Conservation (phyloP, 2,888 invertebrate species). For the Eupithecia vulgata region DNA sequence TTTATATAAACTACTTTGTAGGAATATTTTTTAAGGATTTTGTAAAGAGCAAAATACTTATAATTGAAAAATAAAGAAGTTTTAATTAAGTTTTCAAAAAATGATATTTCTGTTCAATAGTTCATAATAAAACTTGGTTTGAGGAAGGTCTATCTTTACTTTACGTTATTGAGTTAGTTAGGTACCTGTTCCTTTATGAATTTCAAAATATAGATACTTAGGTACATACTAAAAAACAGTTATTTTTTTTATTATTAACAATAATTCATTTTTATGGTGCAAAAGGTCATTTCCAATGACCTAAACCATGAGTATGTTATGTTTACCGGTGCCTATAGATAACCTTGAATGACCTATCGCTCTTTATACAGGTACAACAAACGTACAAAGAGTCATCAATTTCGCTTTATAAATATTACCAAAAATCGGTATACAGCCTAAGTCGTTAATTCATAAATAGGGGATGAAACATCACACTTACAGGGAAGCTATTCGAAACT, state of each 20-base stretch:
- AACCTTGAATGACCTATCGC: constrained; percentile 82
- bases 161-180: not conserved
- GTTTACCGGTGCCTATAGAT: constrained; percentile 73
- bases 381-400: constrained; percentile 14
- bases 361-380: constrained; percentile 34
- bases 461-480: constrained; percentile 50
- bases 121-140: not conserved
- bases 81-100: not conserved
- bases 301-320: constrained; percentile 69
- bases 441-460: not conserved
- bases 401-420: constrained; percentile 23
- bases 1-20: not conserved
- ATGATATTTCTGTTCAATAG: not conserved
- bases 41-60: not conserved
- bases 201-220: not conserved
- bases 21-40: not conserved
- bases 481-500: constrained; percentile 57
- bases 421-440: not conserved
- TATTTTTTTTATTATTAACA: not conserved
- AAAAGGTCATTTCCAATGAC: constrained; percentile 78
- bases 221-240: too few species aligned
- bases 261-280: constrained; percentile 22
- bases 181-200: not conserved
- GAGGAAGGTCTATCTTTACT: not conserved
- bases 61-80: not conserved